Conservation (phyloP, 2,113 vertebrate species). For the Syngnathus scovelli region DNA sequence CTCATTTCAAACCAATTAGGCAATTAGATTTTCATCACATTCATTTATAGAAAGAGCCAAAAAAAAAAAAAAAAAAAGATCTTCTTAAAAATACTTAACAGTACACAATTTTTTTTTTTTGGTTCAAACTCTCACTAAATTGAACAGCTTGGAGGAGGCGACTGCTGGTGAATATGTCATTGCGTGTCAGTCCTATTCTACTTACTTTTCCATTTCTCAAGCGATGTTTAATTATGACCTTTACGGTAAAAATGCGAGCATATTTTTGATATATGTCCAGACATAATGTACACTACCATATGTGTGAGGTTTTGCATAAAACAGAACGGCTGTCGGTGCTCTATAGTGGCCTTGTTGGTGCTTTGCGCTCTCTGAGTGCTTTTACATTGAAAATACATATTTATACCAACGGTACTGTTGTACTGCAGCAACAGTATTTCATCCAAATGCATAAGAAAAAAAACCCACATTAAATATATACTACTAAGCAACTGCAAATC, state of each 20-base stretch:
- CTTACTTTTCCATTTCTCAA: not conserved
- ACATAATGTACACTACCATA: not conserved
- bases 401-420: slow-evolving; percentile 27
- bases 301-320: not conserved
- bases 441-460: slow-evolving; percentile 50
- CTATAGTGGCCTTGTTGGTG: not conserved
- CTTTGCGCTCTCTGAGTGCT: not conserved
- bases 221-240: not conserved
- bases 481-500: slow-evolving; percentile 43
- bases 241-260: not conserved
- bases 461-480: slow-evolving; percentile 36
- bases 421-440: slow-evolving; percentile 34
- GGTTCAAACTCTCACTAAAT: not conserved
- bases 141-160: not conserved
- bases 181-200: not conserved
- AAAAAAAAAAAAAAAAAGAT: no score
- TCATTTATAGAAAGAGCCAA: not conserved
- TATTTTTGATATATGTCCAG: not conserved
- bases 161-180: not conserved
- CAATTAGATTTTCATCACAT: not conserved
- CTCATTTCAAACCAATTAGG: not conserved
- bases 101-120: not conserved
- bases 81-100: no score
- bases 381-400: slow-evolving; percentile 8
- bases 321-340: not conserved